phyloP scores from a whole-genome alignment of 2,888 invertebrate species.

The Dryobota labecula region DNA sequence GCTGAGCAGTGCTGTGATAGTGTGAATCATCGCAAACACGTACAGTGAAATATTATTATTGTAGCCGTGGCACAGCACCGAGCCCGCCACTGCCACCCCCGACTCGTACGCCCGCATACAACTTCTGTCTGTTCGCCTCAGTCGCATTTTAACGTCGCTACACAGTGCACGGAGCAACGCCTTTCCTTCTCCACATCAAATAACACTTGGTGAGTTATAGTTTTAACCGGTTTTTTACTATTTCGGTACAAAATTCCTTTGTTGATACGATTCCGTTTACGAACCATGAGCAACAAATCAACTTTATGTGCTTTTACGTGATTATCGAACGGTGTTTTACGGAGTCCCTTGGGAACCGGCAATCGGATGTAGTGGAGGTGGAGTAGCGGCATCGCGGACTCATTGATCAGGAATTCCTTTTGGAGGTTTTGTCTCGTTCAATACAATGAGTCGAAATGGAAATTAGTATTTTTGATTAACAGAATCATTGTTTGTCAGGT shows the following conservation, averaged over 20 bases:
- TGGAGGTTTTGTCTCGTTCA: conserved; percentile 22
- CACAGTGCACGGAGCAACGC: conserved; percentile 76
- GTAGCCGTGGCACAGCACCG: conserved; percentile 67
- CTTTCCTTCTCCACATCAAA: conserved; percentile 73
- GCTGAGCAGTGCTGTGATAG: conserved; percentile 66
- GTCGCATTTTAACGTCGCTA: conserved; percentile 81
- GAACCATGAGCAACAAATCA: conserved; percentile 26
- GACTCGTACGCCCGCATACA: conserved; percentile 64
- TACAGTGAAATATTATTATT: conserved; percentile 67
- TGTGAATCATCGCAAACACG: conserved; percentile 77
- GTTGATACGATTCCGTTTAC: conserved; percentile 19
- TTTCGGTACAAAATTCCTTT: conserved; percentile 36
- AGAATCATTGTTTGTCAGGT: conserved; percentile 69
- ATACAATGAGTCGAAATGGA: conserved; percentile 44
- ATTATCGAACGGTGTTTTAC: conserved; percentile 56
- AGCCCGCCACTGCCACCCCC: conserved; percentile 72
- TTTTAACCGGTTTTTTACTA: conserved; percentile 59
- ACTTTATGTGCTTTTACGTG: conserved; percentile 30
- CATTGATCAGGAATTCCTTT: conserved; percentile 70
- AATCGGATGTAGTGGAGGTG: conserved; percentile 63
- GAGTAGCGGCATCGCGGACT: conserved; percentile 65
- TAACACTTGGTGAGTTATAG: conserved; percentile 79
- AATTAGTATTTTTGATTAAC: conserved; percentile 67
- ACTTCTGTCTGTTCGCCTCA: conserved; percentile 70
- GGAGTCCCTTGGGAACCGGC: conserved; percentile 70